A percentile compares a stretch with the other conserved stretches of the same genome.
Evolutionary conservation across 2,797 vertebrate genomes (phyloP).

Genomic region (Botia almorhae): DNA sequence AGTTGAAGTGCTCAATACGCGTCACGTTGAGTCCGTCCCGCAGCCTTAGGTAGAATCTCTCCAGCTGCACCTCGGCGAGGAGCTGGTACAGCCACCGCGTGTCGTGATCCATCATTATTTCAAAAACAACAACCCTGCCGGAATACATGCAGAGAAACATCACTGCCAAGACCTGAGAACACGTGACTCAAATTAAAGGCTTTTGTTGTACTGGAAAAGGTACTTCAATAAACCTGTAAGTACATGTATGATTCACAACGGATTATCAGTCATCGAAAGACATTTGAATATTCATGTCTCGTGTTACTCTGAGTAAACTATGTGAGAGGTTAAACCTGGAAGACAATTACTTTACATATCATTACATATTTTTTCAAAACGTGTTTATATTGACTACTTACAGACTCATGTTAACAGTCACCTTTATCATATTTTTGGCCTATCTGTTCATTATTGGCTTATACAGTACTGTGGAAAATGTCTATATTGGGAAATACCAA

Average conservation of each 20-base stretch:
- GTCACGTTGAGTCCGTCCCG: conserved; percentile 88
- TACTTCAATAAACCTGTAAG: not conserved
- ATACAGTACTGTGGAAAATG: too few relatives aligned
- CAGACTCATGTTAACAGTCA: too few relatives aligned
- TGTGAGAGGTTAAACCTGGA: too few relatives aligned
- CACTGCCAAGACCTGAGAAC: not conserved
- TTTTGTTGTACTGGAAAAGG: too few relatives aligned
- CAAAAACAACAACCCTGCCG: conserved; percentile 49
- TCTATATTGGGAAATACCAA: too few relatives aligned
- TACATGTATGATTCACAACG: not conserved
- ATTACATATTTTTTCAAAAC: too few relatives aligned
- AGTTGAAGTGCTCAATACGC: conserved; percentile 84
- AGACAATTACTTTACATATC: too few relatives aligned
- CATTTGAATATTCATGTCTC: not conserved
- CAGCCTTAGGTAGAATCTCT: conserved; percentile 85
- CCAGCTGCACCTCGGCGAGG: conserved; percentile 84
- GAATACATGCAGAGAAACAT: not conserved
- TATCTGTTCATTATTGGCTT: too few relatives aligned
- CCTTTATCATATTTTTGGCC: too few relatives aligned
- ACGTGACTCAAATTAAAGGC: not conserved
- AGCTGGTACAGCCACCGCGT: conserved; percentile 85
- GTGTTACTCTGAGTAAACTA: not conserved
- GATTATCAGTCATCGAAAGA: not conserved
- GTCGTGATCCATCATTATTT: conserved; percentile 84
- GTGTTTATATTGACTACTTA: too few relatives aligned